phyloP scores from a whole-genome alignment of 2,888 invertebrate species.

The Drosophila algonquin region DNA sequence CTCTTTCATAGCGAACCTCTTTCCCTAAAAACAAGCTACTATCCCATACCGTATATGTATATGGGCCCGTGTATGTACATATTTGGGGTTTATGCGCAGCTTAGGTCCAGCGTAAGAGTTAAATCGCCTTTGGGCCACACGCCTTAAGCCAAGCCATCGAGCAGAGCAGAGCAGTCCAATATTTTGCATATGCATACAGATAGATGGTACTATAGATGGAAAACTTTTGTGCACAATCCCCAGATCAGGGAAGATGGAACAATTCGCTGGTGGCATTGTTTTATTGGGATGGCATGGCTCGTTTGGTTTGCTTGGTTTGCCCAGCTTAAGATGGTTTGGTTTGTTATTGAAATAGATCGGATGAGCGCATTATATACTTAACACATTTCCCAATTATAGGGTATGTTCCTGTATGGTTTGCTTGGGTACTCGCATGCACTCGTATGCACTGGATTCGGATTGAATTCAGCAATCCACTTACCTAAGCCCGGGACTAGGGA shows the following conservation, averaged over 20 bases:
- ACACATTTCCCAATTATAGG: constrained; percentile 67
- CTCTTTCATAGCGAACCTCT: background rate
- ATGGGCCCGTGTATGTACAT: constrained; percentile 39
- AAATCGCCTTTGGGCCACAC: constrained; percentile 57
- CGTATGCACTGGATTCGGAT: constrained; percentile 66
- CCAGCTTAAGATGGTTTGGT: constrained; percentile 52
- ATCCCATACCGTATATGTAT: background rate
- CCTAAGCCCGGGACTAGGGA: constrained; percentile 56
- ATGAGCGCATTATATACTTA: constrained; percentile 81
- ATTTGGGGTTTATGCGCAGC: constrained; percentile 66
- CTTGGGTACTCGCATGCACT: constrained; percentile 8
- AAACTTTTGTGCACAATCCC: constrained; percentile 42
- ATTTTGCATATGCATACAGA: constrained; percentile 54
- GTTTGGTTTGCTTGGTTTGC: constrained; percentile 36
- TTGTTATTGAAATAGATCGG: constrained; percentile 74
- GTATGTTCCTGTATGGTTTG: constrained; percentile 68
- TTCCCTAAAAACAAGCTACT: constrained; percentile 8
- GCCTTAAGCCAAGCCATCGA: constrained; percentile 41
- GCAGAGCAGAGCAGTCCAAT: constrained; percentile 48
- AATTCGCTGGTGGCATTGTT: constrained; percentile 53
- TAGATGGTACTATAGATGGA: constrained; percentile 9
- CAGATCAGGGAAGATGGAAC: constrained; percentile 38
- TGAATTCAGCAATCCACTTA: constrained; percentile 80
- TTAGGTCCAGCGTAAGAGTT: constrained; percentile 64
- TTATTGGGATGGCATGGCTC: constrained; percentile 50